Evolutionary conservation across 2,113 vertebrate species (phyloP).

Genomic region (Danio rerio): GRCz12tu NC_133190.1:20388001-20388500

Average conservation of each 20-base stretch:
- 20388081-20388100: constrained; percentile 72
- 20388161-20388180: constrained; percentile 57
- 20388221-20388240: constrained; percentile 54
- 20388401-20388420: constrained; percentile 98
- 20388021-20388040: not conserved
- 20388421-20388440: constrained; percentile 91
- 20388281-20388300: constrained; percentile 59
- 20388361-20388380: constrained; percentile 92
- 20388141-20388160: constrained; percentile 65
- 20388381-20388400: constrained; percentile 96
- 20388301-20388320: constrained; percentile 97
- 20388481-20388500: not conserved
- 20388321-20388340: constrained; percentile 96
- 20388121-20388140: constrained; percentile 73
- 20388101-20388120: constrained; percentile 68
- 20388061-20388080: constrained; percentile 61
- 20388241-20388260: constrained; percentile 52
- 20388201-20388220: constrained; percentile 49
- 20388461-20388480: not conserved
- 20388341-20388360: constrained; percentile 99
- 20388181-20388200: constrained; percentile 56
- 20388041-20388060: constrained; percentile 48
- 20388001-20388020: constrained; percentile 52
- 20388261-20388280: constrained; percentile 56
- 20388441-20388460: constrained; percentile 26